These are phyloP conservation scores for Corynorhinus townsendii DNA, from an alignment of 2,113 vertebrate genomes.

Conservation along the genomic window DNA sequence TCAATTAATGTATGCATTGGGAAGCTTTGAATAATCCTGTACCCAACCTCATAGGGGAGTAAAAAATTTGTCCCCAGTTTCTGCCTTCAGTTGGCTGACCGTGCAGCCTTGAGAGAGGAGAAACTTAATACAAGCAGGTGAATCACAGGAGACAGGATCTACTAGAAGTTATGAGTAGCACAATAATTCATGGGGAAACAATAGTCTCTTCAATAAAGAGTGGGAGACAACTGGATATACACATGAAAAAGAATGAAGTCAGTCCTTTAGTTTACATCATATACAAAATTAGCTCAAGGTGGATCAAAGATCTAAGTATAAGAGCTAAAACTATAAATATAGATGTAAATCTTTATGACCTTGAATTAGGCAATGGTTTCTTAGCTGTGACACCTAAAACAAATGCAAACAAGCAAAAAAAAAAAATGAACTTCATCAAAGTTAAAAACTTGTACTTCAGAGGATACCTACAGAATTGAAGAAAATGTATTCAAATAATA, in stretches of 20 bases:
- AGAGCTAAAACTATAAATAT: background rate
- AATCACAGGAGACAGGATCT: background rate
- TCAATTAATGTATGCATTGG: background rate
- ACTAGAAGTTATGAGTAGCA: background rate
- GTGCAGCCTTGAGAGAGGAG: background rate
- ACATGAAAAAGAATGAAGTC: background rate
- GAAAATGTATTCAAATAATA: background rate
- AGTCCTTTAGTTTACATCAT: background rate
- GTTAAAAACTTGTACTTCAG: background rate
- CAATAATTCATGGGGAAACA: background rate
- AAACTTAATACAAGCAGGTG: background rate
- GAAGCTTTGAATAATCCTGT: background rate
- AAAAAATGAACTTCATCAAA: background rate
- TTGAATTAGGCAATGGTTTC: background rate
- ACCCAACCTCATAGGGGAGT: background rate
- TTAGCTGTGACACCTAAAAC: background rate
- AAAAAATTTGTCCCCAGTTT: background rate
- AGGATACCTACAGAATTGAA: background rate
- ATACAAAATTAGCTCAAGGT: background rate
- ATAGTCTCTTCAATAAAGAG: background rate
- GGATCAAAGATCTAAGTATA: background rate
- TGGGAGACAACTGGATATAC: background rate
- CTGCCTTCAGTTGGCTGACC: background rate
- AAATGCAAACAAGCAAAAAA: background rate
- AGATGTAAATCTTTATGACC: background rate